Conservation (phyloP, 2,113 vertebrate genomes). For the Xenopus borealis region DNA sequence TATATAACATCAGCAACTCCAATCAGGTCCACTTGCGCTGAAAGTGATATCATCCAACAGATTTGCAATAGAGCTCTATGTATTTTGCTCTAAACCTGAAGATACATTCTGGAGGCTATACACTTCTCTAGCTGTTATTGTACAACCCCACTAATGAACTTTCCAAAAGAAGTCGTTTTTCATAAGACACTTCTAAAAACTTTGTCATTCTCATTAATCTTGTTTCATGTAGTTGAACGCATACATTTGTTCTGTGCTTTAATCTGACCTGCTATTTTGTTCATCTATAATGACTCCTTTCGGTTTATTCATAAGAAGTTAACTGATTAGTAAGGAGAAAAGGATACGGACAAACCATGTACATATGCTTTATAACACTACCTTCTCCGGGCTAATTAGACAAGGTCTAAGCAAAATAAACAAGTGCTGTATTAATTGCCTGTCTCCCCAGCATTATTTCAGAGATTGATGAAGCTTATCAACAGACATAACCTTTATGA, state of each 20-base stretch:
- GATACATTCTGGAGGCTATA: no score
- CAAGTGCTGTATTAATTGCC: conserved; percentile 43
- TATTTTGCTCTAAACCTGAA: no score
- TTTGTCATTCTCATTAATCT: neutral
- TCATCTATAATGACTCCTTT: neutral
- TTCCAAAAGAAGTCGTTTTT: no score
- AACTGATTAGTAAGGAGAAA: conserved; percentile 1
- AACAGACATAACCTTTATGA: conserved; percentile 40
- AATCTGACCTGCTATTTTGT: neutral
- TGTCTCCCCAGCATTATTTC: conserved; percentile 38
- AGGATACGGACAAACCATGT: conserved; percentile 18
- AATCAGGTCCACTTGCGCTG: no score
- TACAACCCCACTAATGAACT: no score
- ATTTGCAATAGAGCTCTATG: no score
- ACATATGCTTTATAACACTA: conserved; percentile 28
- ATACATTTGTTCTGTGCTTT: neutral
- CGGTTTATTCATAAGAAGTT: neutral
- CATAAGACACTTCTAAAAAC: no score
- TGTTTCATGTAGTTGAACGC: neutral
- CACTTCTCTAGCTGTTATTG: no score
- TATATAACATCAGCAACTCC: no score
- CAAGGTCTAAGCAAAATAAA: conserved; percentile 36
- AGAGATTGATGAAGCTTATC: conserved; percentile 40
- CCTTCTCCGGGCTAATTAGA: conserved; percentile 39
- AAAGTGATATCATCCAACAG: no score